Evolutionary conservation across 2,888 invertebrate genomes (phyloP).

Genomic region (Hirudinaria manillensis): DNA sequence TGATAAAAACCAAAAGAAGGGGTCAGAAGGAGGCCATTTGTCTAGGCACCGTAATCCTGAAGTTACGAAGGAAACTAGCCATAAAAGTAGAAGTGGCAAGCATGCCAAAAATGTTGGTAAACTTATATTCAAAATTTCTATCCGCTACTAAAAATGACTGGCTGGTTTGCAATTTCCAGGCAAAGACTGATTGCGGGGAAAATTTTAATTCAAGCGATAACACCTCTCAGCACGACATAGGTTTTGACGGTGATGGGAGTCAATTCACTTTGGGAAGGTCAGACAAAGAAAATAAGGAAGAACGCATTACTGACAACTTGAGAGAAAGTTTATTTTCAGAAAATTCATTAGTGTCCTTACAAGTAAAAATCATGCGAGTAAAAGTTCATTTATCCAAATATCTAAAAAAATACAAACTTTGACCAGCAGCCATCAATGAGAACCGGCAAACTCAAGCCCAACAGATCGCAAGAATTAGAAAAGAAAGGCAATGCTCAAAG

Average conservation of each 20-base stretch:
- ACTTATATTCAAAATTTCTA: no score
- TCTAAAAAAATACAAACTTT: no score
- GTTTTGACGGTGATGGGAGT: constrained; percentile 2
- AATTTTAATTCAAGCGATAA: background rate
- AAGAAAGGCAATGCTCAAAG: no score
- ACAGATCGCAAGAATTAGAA: no score
- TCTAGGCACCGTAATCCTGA: background rate
- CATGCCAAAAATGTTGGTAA: background rate
- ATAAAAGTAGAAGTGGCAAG: background rate
- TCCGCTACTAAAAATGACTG: no score
- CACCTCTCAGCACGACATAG: constrained; percentile 12
- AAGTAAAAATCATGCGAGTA: background rate
- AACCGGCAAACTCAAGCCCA: no score
- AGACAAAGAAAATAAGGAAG: background rate
- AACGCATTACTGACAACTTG: background rate
- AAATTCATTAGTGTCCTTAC: constrained; percentile 2
- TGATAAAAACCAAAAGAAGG: constrained; percentile 1
- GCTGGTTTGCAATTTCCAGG: no score
- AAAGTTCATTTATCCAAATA: no score
- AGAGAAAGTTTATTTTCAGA: constrained; percentile 1
- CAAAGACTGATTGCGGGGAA: no score
- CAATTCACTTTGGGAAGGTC: background rate
- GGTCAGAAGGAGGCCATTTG: background rate
- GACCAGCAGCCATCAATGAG: no score
- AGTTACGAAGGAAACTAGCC: background rate